Evolutionary conservation across 1,140 invertebrate species (phyloP).

Genomic region (Dendrolimus punctatus): DNA sequence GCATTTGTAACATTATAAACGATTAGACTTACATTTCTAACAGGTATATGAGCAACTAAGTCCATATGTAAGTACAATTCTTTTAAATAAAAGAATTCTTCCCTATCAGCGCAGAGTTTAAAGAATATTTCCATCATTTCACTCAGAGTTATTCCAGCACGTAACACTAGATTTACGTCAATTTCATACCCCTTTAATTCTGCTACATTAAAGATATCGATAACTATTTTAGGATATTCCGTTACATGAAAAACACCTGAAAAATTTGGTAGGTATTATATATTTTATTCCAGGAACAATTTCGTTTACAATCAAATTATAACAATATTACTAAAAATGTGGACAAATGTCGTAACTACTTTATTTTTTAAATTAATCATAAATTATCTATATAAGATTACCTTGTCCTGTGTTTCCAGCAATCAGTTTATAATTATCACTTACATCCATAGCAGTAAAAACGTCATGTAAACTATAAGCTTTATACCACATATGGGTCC

Average conservation of each 20-base stretch:
- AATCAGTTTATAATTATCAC: constrained; percentile 41
- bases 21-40: constrained; percentile 73
- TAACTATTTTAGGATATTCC: constrained; percentile 69
- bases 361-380: constrained; percentile 2
- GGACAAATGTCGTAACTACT: background rate
- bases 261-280: constrained; percentile 10
- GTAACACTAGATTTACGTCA: constrained; percentile 71
- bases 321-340: too few relatives aligned
- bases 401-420: constrained; percentile 60
- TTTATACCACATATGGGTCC: constrained; percentile 69
- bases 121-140: constrained; percentile 77
- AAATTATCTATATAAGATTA: constrained; percentile 12
- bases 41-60: constrained; percentile 80
- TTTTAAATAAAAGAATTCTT: constrained; percentile 60
- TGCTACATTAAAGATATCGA: constrained; percentile 80
- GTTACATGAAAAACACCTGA: constrained; percentile 56
- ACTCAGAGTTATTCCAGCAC: constrained; percentile 77
- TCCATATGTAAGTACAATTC: constrained; percentile 74
- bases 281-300: constrained; percentile 1
- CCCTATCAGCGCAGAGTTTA: constrained; percentile 64
- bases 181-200: constrained; percentile 76
- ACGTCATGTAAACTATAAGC: constrained; percentile 63
- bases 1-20: too few relatives aligned
- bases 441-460: constrained; percentile 35
- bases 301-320: background rate